Base-by-base conservation (phyloP, 2,888 invertebrate genomes). In the Malthinus flaveolus region DNA sequence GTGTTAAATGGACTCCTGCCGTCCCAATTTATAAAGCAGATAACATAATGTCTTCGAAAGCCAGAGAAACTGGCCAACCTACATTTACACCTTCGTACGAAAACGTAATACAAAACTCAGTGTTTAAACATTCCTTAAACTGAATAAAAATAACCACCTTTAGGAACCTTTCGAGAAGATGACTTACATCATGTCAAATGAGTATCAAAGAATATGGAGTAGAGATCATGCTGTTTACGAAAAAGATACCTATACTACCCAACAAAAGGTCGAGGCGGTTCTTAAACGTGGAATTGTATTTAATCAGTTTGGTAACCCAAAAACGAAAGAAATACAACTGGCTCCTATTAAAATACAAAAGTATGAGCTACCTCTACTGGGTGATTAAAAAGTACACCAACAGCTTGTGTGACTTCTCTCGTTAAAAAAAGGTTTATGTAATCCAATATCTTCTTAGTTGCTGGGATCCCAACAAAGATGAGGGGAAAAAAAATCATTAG, bases 201-300 rank as follows among this genome's bases (percentile, higher is more conserved):
- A 85, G 70, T 85, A 85, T 70, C 80, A 82, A 67, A 77, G 84
- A 63, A 80, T 82, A 76, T 85, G 85, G 85, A 56, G 83, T n/a
- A 78, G 81, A 34, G 85, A 85, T 75, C 75, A 82, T 56, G 81
- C 80, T 37, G 70, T 73, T 33, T 84, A 83, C 79, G 80, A 82
- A 63, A 82, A 82, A 68, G 79, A 81, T 35, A 82, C 81, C 74
- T 84, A 83, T 64, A 81, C 82, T 3, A n/a, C n/a, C n/a, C n/a
- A n/a, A 23, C 82, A 82, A 71, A 77, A 79, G 61, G 78, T 78
- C 6, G 83, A 82, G 68, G 78, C 78, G 10, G 81, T 81, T 48
- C 68, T 75, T 8, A 71, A 71, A 51, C 64, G 76, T 9, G 64
- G 73, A 32, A 71, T 63, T 44, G 73, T 75, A 1, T 2, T 23